phyloP scores from a whole-genome alignment of 2,888 invertebrate genomes.

The Leptinotarsa juncta region DNA sequence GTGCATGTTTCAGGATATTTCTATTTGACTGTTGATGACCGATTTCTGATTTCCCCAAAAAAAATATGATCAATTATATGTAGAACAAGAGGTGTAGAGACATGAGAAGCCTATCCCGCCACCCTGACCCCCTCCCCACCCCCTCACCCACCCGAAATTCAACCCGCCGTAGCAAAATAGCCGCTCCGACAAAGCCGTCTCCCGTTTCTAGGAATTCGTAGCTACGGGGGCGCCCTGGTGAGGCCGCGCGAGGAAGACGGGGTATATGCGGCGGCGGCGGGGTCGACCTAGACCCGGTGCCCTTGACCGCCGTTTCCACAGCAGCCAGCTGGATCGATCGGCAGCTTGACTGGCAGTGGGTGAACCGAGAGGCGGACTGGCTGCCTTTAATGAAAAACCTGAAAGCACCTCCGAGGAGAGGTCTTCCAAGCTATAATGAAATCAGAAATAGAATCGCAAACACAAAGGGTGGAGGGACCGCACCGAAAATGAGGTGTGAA shows the following conservation, averaged over 20 bases:
- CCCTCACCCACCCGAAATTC: neutral
- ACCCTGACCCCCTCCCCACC: neutral
- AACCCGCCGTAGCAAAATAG: neutral
- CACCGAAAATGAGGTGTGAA: too few relatives aligned
- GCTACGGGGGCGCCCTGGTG: neutral
- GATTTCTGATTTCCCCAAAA: too few relatives aligned
- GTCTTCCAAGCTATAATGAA: too few relatives aligned
- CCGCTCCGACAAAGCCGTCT: neutral
- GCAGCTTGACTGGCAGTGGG: conserved; percentile 21
- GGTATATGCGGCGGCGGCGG: neutral
- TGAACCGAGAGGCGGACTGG: conserved; percentile 16
- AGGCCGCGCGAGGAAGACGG: neutral
- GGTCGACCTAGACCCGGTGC: conserved; percentile 52
- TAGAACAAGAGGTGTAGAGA: too few relatives aligned
- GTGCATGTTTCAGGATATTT: too few relatives aligned
- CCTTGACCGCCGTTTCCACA: conserved; percentile 48
- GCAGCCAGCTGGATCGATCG: conserved; percentile 41
- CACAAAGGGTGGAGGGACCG: too few relatives aligned
- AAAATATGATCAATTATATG: too few relatives aligned
- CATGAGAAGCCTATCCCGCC: neutral
- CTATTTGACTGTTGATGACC: too few relatives aligned
- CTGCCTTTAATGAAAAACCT: neutral
- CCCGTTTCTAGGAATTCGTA: neutral
- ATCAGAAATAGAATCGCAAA: too few relatives aligned
- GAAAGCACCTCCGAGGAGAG: neutral